A percentile compares a stretch with the other conserved stretches of the same genome.
Conservation (phyloP, 1,140 invertebrate species). For the Penaeus japonicus region DNA sequence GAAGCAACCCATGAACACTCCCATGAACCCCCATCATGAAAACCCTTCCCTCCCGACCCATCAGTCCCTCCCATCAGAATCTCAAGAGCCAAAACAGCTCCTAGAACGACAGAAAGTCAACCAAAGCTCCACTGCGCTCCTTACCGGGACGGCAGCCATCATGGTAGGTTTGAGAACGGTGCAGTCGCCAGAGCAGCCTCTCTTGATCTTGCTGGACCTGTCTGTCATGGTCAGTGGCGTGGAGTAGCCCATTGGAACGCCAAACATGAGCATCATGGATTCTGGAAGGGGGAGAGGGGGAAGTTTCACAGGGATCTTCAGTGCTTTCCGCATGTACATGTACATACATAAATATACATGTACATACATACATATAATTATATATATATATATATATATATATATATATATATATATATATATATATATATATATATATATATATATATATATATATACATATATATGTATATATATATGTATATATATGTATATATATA, state of each 20-base stretch:
- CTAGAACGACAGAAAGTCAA: background rate
- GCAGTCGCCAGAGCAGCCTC: slow-evolving; percentile 83
- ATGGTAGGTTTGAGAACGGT: slow-evolving; percentile 89
- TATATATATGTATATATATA: no score
- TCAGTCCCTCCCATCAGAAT: no score
- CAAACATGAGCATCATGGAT: slow-evolving; percentile 67
- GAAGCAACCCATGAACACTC: no score
- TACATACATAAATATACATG: no score
- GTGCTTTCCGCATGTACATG: background rate
- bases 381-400: background rate
- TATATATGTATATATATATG: no score
- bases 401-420: no score
- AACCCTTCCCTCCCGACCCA: no score
- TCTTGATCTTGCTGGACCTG: slow-evolving; percentile 93
- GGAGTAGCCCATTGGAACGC: slow-evolving; percentile 95
- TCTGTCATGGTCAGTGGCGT: slow-evolving; percentile 95
- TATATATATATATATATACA: no score
- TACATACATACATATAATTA: background rate
- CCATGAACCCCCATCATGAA: no score
- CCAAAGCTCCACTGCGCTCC: background rate
- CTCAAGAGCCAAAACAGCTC: no score
- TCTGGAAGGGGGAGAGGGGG: slow-evolving; percentile 21
- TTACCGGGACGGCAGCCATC: slow-evolving; percentile 87
- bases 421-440: no score
- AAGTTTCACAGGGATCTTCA: background rate